Evolutionary conservation across 1,140 invertebrate species (phyloP).

Genomic region (Heliconius himera): DNA sequence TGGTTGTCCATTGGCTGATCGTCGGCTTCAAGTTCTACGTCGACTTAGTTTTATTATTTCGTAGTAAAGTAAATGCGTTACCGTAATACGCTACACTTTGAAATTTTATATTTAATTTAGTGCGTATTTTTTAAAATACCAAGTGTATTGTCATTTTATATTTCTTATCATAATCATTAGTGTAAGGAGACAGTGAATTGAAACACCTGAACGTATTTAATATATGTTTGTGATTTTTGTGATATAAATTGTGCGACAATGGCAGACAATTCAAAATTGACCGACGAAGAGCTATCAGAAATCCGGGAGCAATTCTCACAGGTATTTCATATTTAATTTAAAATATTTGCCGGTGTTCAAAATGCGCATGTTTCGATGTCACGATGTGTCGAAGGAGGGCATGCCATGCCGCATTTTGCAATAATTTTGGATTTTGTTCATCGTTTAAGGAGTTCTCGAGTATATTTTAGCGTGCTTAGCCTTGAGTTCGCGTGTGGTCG

Average conservation of each 20-base stretch:
- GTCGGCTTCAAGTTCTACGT: constrained; percentile 26
- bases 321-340: constrained; percentile 56
- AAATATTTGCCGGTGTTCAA: constrained; percentile 20
- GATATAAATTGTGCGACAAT: constrained; percentile 68
- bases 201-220: constrained; percentile 42
- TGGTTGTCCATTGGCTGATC: constrained; percentile 30
- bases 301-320: constrained; percentile 79
- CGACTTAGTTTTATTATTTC: constrained; percentile 38
- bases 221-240: constrained; percentile 73
- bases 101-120: constrained; percentile 40
- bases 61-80: constrained; percentile 42
- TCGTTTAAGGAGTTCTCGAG: constrained; percentile 25
- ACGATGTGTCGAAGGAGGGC: constrained; percentile 3
- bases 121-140: constrained; percentile 40
- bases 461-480: constrained; percentile 30
- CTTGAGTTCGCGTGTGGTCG: constrained; percentile 59
- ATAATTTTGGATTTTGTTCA: constrained; percentile 21
- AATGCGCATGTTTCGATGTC: constrained; percentile 23
- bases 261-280: constrained; percentile 80
- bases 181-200: constrained; percentile 62
- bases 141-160: constrained; percentile 62
- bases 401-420: constrained; percentile 25
- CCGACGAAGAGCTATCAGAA: constrained; percentile 75
- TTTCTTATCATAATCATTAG: constrained; percentile 50
- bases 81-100: constrained; percentile 30